Evolutionary conservation across 2,113 vertebrate genomes (phyloP), one percentile per base, ranked within the genome.

Genomic region (Ageneiosus marmoratus): DNA sequence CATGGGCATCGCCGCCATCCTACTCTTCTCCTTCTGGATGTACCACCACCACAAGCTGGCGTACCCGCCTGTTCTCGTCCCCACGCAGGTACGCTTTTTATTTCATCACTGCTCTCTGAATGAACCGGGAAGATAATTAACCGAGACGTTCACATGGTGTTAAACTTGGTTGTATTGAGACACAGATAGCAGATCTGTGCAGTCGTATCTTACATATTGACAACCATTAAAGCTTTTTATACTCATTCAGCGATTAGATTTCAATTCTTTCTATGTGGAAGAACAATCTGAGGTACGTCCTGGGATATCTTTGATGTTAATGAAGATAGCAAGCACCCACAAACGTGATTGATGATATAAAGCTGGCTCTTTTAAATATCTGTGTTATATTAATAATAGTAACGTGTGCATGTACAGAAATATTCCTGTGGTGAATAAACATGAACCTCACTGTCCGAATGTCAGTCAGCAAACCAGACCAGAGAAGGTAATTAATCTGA

Each of bases 1-100:
- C 87, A 96, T 98, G 92, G 95, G 95, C 79, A 94, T 99, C 80
- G 96, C 96, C 0, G 95, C 96, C 20, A 96, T 99, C 0, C 89
- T 98, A 80, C 93, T 99, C 84, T 96, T 98, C 89, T 98, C 96
- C 0, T 99, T 99, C 90, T 99, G 98, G 97, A 98, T 98, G 94
- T 99, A 98, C 90, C 94, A 96, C 77, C 98, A 97, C 86, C 98
- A 98, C 92, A 99, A 98, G 88, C 94, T 99, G 90, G 96, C 97
- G 1, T 99, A 99, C 88, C 97, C 98, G 20, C 96, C 97, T 0
- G 96, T 98, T 62, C 96, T 99, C 1, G 96, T 99, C 87, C 98
- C 98, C 81, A 99, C 98, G 83, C 98, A 99, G 90, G 98, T 99
- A 95, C 95, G 2, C 3, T 7, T 0, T 37, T 41, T 18, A 46